phyloP scores from a whole-genome alignment of 2,113 vertebrate species.

The Steatornis caripensis region DNA sequence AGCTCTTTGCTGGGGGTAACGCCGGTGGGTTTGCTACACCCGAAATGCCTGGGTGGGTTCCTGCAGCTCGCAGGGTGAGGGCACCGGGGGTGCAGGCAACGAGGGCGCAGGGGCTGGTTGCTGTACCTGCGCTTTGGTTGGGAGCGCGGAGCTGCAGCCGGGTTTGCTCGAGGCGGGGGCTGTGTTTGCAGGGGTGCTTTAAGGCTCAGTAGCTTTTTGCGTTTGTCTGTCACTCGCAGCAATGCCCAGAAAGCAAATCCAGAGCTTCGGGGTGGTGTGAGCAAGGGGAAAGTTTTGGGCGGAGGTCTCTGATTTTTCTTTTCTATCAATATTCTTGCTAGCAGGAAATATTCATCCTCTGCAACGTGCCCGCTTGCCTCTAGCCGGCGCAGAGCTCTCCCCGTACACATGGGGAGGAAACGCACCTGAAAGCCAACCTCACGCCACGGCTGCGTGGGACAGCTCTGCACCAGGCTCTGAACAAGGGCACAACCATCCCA shows the following conservation, averaged over 20 bases:
- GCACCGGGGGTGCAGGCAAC: neutral
- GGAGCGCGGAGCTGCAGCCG: neutral
- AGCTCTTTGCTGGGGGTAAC: neutral
- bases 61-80: neutral
- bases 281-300: neutral
- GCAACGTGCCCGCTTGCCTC: fast-evolving
- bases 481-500: neutral
- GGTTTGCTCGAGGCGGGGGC: neutral
- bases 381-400: neutral
- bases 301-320: neutral
- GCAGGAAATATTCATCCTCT: neutral
- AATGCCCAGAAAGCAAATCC: neutral
- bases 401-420: neutral
- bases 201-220: neutral
- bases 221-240: neutral
- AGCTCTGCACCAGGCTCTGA: neutral
- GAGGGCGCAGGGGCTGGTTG: neutral
- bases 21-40: neutral
- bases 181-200: neutral
- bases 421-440: fast-evolving
- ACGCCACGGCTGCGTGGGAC: fast-evolving
- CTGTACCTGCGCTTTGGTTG: neutral
- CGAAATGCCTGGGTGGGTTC: neutral
- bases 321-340: neutral
- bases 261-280: neutral